phyloP scores from a whole-genome alignment of 2,113 vertebrate species.

The Python bivittatus region DNA sequence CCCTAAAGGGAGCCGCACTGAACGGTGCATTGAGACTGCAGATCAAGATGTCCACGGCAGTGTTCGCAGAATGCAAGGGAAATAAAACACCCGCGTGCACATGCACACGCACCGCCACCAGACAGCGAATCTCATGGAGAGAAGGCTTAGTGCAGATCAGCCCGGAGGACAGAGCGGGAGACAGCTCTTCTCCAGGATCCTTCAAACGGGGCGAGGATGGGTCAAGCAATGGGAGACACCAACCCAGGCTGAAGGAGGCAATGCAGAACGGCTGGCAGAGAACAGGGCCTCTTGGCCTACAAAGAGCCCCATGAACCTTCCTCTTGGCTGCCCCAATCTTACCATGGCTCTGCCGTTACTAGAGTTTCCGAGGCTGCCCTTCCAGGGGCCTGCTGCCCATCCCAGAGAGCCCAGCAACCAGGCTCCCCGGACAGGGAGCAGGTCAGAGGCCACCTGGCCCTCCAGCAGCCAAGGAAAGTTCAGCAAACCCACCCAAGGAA shows the following conservation, averaged over 20 bases:
- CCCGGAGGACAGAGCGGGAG: background rate
- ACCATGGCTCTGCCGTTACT: background rate
- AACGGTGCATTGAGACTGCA: background rate
- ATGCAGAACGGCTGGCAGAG: background rate
- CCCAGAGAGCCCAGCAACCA: background rate
- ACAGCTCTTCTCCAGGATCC: background rate
- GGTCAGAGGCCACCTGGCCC: background rate
- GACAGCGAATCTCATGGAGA: background rate
- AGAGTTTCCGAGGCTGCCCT: background rate
- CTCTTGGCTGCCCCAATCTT: background rate
- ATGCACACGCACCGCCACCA: background rate
- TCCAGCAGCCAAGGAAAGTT: background rate
- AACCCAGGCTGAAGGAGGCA: background rate
- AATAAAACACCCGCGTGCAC: background rate
- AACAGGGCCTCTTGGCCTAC: background rate
- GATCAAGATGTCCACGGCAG: background rate
- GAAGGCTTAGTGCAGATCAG: background rate
- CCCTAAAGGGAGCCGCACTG: background rate
- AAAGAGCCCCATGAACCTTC: background rate
- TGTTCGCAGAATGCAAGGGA: background rate
- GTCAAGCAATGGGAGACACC: background rate
- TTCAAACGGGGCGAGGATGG: background rate
- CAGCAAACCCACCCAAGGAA: background rate
- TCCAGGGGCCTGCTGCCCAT: background rate
- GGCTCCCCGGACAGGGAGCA: background rate